A percentile compares a stretch with the other conserved stretches of the same genome.
Conservation (phyloP, 2,888 invertebrate species). For the Atrina japonica region DNA sequence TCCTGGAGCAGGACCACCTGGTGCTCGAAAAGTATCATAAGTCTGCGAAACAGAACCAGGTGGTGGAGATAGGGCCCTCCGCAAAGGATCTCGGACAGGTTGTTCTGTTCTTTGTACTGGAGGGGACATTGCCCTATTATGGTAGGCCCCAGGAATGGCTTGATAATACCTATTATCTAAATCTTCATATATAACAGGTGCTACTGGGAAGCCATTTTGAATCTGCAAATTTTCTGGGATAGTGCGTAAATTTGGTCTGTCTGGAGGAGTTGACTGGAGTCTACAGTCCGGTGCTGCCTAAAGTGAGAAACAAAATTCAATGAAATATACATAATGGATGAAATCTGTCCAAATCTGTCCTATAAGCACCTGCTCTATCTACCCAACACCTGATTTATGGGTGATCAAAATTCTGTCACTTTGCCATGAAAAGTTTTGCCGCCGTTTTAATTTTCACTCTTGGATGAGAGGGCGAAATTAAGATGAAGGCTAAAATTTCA, state of each 20-base stretch:
- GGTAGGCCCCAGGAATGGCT: neutral
- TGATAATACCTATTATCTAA: conserved; percentile 18
- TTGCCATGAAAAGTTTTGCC: too few relatives aligned
- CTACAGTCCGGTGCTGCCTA: neutral
- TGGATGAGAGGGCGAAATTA: too few relatives aligned
- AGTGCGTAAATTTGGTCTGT: conserved; percentile 63
- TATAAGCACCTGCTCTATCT: too few relatives aligned
- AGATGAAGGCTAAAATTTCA: too few relatives aligned
- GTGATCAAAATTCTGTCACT: too few relatives aligned
- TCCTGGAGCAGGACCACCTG: conserved; percentile 51
- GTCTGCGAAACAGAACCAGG: conserved; percentile 50
- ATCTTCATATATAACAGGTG: conserved; percentile 13
- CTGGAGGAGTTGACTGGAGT: conserved; percentile 52
- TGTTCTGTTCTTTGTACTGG: conserved; percentile 49
- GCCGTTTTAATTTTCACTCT: too few relatives aligned
- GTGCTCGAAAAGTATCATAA: conserved; percentile 58
- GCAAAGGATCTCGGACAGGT: conserved; percentile 50
- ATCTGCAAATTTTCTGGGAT: conserved; percentile 73
- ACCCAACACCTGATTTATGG: too few relatives aligned
- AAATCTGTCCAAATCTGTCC: too few relatives aligned
- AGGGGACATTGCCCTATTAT: conserved; percentile 48
- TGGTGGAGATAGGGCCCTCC: conserved; percentile 60
- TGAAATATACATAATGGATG: neutral
- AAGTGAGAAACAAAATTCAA: neutral
- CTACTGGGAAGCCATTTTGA: conserved; percentile 50